Base-by-base conservation (phyloP, 2,797 vertebrate species). In the Microtus californicus region DNA sequence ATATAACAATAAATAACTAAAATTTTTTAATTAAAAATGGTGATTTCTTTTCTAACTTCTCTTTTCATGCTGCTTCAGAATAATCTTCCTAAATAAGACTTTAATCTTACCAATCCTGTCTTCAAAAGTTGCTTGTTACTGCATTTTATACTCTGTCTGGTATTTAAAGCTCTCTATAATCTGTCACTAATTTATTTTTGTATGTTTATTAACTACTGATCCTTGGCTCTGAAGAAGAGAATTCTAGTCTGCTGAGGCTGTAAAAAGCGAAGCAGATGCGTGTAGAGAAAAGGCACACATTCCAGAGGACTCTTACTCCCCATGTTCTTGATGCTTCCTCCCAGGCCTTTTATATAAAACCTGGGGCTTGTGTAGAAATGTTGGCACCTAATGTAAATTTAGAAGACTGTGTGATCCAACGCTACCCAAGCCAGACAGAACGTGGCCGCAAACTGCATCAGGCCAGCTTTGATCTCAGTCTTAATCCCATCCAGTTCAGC, bases 391-490 rank as follows among this genome's bases (percentile, higher is more conserved):
- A 78, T 61, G 83, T 87, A 77, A 91, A 89, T 54, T 91, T 56
- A 73, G 69, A 92, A 89, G 25, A 43, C 19, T 2, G 8, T 45
- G 6, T 83, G 82, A 94, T 73, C 45, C 71, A 81, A 4, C 27
- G 43, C 69, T 77, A 61, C 27, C 69, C 17, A 65, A 89, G 76
- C 89, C 89, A 92, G 90, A 95, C 82, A 89, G 78, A 87, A 77
- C 21, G 27, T 3, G 25, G 65, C 92, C 95, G 65, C 67, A 77
- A 74, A 73, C 71, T 43, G 29, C 59, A 77, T 87, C 11, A 77
- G 76, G 37, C 56, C 65, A 40, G 79, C 95, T 93, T 87, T 95
- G 95, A 91, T 93, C 93, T 91, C 61, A 61, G 73, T 19, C 80
- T 15, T 77, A 81, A 94, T 81, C 80, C 87, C 71, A 82, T 31